Evolutionary conservation across 2,888 invertebrate genomes (phyloP).

Genomic region (Elysia crispata): DNA sequence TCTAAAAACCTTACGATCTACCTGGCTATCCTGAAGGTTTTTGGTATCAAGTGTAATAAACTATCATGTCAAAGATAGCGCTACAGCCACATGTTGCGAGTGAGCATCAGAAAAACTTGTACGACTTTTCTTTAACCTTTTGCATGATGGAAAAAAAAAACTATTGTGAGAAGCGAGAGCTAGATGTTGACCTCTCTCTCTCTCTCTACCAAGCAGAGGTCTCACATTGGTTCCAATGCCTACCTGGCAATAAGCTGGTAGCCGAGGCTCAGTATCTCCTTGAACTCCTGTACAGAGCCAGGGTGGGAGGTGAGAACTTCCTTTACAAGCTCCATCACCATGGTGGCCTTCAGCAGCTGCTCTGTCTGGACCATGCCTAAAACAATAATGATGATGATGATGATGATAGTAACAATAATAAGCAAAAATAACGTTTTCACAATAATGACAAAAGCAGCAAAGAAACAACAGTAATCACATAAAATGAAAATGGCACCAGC

Average conservation of each 20-base stretch:
- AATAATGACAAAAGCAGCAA: constrained; percentile 5
- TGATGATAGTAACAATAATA: too few species aligned
- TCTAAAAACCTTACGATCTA: too few species aligned
- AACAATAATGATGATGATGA: constrained; percentile 50
- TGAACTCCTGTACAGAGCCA: constrained; percentile 60
- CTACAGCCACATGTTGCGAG: too few species aligned
- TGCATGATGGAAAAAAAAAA: not conserved
- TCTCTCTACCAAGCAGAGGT: too few species aligned
- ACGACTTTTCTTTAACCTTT: too few species aligned
- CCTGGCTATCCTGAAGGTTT: too few species aligned
- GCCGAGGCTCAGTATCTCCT: constrained; percentile 58
- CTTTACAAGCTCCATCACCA: constrained; percentile 64
- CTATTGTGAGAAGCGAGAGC: too few species aligned
- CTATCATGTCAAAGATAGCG: too few species aligned
- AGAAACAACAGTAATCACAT: not conserved
- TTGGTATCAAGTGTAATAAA: too few species aligned
- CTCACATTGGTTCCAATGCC: too few species aligned
- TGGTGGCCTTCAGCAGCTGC: constrained; percentile 62
- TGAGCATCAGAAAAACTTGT: too few species aligned
- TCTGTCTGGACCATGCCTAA: constrained; percentile 65
- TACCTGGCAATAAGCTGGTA: constrained; percentile 69
- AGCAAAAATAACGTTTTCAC: not conserved
- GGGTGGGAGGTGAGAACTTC: constrained; percentile 64
- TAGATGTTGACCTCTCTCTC: too few species aligned
- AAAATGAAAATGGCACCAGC: not conserved